These are phyloP conservation scores for Pseudochaenichthys georgianus DNA, from an alignment of 2,797 vertebrate species.

Conservation along the genomic window DNA sequence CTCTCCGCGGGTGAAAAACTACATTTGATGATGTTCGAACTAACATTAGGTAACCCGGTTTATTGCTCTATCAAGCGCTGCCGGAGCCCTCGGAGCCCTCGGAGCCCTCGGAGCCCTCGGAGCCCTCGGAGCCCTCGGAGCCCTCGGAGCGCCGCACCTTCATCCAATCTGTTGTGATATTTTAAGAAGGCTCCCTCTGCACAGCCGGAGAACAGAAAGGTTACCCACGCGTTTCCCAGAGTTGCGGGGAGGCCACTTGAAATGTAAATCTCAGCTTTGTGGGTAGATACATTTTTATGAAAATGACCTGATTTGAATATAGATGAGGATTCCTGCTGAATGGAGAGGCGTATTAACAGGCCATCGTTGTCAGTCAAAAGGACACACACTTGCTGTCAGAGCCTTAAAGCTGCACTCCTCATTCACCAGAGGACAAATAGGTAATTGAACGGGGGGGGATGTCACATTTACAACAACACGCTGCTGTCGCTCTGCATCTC, in stretches of 20 bases:
- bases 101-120: too few relatives aligned
- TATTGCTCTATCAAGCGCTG: conserved; percentile 21
- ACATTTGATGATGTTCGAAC: conserved; percentile 1
- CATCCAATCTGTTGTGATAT: conserved; percentile 53
- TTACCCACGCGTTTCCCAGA: conserved; percentile 71
- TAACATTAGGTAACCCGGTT: conserved; percentile 9
- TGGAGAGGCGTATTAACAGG: conserved; percentile 66
- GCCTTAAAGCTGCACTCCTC: conserved; percentile 55
- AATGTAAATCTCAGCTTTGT: conserved; percentile 77
- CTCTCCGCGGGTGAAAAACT: conserved; percentile 20
- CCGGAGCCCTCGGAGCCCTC: conserved; percentile 5
- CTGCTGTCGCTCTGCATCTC: conserved; percentile 31
- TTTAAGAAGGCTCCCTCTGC: conserved; percentile 41
- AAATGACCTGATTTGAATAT: conserved; percentile 79
- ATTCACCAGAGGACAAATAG: conserved; percentile 65
- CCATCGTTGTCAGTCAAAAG: conserved; percentile 74
- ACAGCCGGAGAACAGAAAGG: conserved; percentile 50
- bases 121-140: too few relatives aligned
- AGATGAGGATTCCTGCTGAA: conserved; percentile 61
- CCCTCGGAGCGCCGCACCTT: conserved; percentile 31
- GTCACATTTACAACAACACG: conserved; percentile 43
- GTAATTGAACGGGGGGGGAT: conserved; percentile 62
- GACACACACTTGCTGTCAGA: conserved; percentile 49
- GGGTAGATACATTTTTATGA: conserved; percentile 75
- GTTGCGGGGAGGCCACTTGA: conserved; percentile 68